Conservation (phyloP, 2,113 vertebrate species). For the Corydoras sp. region DNA sequence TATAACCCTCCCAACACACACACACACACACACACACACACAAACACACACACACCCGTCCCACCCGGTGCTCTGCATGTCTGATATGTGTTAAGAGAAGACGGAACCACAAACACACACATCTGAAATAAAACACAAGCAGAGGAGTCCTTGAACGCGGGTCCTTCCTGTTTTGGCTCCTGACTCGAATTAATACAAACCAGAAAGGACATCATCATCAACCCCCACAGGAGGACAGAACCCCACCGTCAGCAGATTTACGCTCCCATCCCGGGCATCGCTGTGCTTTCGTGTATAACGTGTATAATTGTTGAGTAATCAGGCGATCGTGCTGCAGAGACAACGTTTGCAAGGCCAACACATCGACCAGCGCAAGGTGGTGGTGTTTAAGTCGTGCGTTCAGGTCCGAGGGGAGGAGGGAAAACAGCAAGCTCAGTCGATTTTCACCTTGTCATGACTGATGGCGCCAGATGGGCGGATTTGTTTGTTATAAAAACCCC, state of each 20-base stretch:
- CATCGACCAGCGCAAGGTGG: too few relatives aligned
- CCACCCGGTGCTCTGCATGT: neutral
- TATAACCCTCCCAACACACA: neutral
- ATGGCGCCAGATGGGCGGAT: too few relatives aligned
- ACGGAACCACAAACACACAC: conserved; percentile 5
- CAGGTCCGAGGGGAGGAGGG: too few relatives aligned
- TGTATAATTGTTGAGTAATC: too few relatives aligned
- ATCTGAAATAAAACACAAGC: neutral
- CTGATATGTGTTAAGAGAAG: neutral
- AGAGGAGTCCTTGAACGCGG: conserved; percentile 1
- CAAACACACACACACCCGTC: too few relatives aligned
- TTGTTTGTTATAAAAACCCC: too few relatives aligned
- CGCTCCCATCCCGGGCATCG: conserved; percentile 31
- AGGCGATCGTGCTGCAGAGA: too few relatives aligned
- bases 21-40: too few relatives aligned
- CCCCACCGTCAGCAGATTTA: conserved; percentile 20
- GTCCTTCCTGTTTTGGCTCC: conserved; percentile 15
- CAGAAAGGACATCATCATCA: conserved; percentile 21
- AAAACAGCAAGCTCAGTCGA: too few relatives aligned
- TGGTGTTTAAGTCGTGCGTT: too few relatives aligned
- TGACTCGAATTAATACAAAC: conserved; percentile 31
- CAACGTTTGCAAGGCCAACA: too few relatives aligned
- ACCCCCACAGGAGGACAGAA: neutral
- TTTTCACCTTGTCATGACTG: too few relatives aligned
- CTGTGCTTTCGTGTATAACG: conserved; percentile 39